Evolutionary conservation across 2,113 vertebrate genomes (phyloP).

Genomic region (Alligator sinensis): DNA sequence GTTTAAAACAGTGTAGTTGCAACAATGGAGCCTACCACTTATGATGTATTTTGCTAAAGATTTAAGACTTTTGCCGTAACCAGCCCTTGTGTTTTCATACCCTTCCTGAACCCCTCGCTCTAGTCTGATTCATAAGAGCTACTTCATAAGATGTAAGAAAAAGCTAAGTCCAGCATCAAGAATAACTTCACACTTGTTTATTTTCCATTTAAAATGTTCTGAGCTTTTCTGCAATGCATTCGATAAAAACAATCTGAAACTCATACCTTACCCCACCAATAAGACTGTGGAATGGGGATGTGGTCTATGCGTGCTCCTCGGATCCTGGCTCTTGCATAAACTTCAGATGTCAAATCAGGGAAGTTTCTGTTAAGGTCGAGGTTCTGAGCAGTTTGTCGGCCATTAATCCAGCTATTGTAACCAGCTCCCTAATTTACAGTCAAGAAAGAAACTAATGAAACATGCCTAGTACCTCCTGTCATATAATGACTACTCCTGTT

Average conservation of each 20-base stretch:
- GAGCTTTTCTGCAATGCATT: not conserved
- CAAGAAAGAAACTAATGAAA: not conserved
- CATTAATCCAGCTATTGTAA: constrained; percentile 92
- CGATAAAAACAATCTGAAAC: constrained; percentile 32
- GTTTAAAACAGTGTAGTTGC: not conserved
- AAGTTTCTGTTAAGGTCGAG: constrained; percentile 98
- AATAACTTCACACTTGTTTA: not conserved
- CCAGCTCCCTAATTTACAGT: constrained; percentile 85
- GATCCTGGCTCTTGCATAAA: constrained; percentile 86
- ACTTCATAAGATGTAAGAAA: not conserved
- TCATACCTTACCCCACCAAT: constrained; percentile 96
- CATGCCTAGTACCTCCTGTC: not conserved
- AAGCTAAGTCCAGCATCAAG: not conserved
- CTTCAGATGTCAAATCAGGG: constrained; percentile 92
- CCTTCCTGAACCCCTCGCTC: not conserved
- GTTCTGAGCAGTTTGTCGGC: constrained; percentile 91
- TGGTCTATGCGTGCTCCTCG: constrained; percentile 85
- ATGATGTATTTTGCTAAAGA: not conserved
- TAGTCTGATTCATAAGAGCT: not conserved
- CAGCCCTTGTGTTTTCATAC: not conserved
- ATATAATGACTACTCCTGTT: not conserved
- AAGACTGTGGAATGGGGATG: constrained; percentile 91
- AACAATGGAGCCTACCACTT: not conserved
- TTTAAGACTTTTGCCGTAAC: not conserved
- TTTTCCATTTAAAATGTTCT: not conserved